Evolutionary conservation across 2,113 vertebrate species (phyloP), one percentile per base, ranked within the genome.

Genomic region (Otus sunia): DNA sequence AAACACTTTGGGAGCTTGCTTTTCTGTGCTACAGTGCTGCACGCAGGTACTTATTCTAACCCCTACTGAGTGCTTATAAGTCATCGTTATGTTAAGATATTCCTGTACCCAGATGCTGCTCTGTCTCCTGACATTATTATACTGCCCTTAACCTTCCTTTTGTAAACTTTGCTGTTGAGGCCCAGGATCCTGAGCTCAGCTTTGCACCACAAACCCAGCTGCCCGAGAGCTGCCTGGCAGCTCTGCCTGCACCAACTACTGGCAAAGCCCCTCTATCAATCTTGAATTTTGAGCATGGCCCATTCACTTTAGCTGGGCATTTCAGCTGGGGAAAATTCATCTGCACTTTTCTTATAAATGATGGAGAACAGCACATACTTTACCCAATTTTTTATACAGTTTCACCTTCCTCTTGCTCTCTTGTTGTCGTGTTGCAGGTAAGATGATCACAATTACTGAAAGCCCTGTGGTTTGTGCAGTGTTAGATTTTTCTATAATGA

Each of bases 401-500:
- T 94, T 87, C 84, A 83, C 74, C 69, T 96, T 94, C 41, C 25
- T 53, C 29, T 90, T 87, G 25, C 79, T 96, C 53, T 62, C 53
- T 90, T 88, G 76, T 85, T 2, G 10, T 62, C 75, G 66, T 76
- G 34, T 89, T 78, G 36, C 67, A 97, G 94, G 94, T 94, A 79
- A 80, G 74, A 67, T 56, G 71, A 91, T 63, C 1, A 0, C 63
- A 91, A 69, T 96, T 97, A 86, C 58, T 73, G 77, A 93, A 96
- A 88, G 71, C 49, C 45, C 34, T 67, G 59, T 85, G 67, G 34
- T 88, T 86, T 89, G 62, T 88, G 86, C n/a, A 75, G 83, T 8
- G 49, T 92, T 97, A 86, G 72, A 82, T 94, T 96, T 95, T 97
- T 80, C 93, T 90, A 39, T 97, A 96, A 98, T 92, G 96, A 97